phyloP scores from a whole-genome alignment of 2,113 vertebrate species.

The Pongo abelii region DNA sequence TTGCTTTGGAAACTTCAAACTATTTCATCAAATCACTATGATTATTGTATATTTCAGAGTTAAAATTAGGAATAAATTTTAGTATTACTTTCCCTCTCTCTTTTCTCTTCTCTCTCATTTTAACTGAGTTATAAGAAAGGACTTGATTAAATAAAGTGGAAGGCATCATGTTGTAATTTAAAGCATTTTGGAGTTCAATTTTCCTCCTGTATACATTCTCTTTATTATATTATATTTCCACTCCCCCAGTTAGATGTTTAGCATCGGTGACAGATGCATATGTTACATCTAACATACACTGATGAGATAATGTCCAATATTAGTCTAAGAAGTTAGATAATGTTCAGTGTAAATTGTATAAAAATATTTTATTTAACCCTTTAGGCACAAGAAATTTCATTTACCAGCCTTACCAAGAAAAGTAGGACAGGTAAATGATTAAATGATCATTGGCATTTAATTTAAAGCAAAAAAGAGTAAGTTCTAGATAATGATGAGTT shows the following conservation, averaged over 20 bases:
- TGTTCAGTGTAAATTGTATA: constrained; percentile 26
- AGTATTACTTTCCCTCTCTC: constrained; percentile 66
- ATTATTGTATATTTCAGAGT: constrained; percentile 70
- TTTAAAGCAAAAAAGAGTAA: not conserved
- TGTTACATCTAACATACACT: not conserved
- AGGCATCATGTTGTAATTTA: constrained; percentile 75
- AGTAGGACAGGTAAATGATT: not conserved
- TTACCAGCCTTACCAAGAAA: not conserved
- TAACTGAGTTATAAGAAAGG: constrained; percentile 75
- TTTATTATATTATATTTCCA: constrained; percentile 80
- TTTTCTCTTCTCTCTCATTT: constrained; percentile 69
- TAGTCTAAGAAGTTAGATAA: constrained; percentile 38
- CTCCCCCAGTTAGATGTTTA: constrained; percentile 68
- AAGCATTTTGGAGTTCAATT: constrained; percentile 71
- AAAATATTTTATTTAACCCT: constrained; percentile 62
- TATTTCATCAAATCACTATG: constrained; percentile 69
- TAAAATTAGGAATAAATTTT: constrained; percentile 77
- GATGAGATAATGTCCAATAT: constrained; percentile 67
- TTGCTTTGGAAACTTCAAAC: constrained; percentile 63
- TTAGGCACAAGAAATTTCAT: not conserved
- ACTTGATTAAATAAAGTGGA: constrained; percentile 78
- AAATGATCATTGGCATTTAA: not conserved
- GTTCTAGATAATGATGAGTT: not conserved
- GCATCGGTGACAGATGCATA: constrained; percentile 69
- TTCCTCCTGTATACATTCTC: constrained; percentile 69